These are phyloP conservation scores for Antedon mediterranea DNA, from an alignment of 53 echinoderm and acorn worm genomes.

Conservation along the genomic window DNA sequence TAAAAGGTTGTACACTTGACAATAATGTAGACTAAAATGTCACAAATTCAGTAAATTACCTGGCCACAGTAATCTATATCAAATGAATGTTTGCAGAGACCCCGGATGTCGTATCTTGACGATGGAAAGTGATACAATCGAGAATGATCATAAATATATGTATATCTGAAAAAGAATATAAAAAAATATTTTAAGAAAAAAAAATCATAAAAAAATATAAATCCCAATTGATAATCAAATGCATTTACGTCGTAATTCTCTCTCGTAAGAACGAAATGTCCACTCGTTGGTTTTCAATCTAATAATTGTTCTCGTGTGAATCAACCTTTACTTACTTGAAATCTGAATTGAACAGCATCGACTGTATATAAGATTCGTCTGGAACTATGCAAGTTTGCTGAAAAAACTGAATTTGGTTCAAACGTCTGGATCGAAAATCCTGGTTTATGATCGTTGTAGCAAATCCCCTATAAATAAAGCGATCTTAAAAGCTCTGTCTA, in stretches of 20 bases:
- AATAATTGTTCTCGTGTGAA: too few relatives aligned
- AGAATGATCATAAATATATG: conserved; percentile 68
- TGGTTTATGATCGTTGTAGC: not conserved
- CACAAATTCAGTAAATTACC: conserved; percentile 21
- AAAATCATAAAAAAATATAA: too few relatives aligned
- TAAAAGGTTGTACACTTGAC: not conserved
- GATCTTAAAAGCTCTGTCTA: too few relatives aligned
- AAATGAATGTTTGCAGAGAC: conserved; percentile 83
- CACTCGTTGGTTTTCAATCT: too few relatives aligned
- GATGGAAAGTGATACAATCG: conserved; percentile 28
- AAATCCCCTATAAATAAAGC: not conserved
- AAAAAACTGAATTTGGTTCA: conserved; percentile 88
- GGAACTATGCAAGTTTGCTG: conserved; percentile 89
- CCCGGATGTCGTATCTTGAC: conserved; percentile 57
- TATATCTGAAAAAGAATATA: conserved; percentile 41
- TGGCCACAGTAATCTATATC: conserved; percentile 98
- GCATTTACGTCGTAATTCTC: too few relatives aligned
- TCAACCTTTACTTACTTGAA: conserved; percentile 77
- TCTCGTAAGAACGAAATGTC: too few relatives aligned
- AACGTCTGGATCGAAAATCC: not conserved
- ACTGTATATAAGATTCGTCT: conserved; percentile 76
- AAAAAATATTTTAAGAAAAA: too few relatives aligned
- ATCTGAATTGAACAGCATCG: conserved; percentile 85
- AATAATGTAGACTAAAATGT: not conserved
- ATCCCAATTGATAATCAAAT: too few relatives aligned